Base-by-base conservation (phyloP, 2,797 vertebrate genomes). In the Austrolebias charrua region DNA sequence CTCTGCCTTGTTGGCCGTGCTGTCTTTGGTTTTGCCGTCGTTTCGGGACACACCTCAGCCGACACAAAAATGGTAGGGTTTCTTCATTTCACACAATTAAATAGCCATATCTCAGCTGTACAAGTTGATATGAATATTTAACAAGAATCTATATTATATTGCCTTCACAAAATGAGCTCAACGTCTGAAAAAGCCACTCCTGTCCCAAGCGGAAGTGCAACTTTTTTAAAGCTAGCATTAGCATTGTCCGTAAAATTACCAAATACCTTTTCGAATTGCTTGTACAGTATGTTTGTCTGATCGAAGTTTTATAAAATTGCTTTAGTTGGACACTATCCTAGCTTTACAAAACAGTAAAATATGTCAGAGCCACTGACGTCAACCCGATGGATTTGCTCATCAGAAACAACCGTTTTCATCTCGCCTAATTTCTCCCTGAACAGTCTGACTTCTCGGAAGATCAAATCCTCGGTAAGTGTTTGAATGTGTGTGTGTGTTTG, bases 391-490 rank as follows among this genome's bases (percentile, higher is more conserved):
- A 24, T 49, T 61, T 54, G 49, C 35, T 31, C 24, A 55, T 56
- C 52, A 51, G 45, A 75, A 20, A 15, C 35, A 76, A 56, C 59
- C 55, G 49, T 70, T 82, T 87, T 80, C 71, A 86, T 76, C 75
- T 61, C 74, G 73, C 81, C 14, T 71, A 69, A 70, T 93, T 82
- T 92, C 80, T 89, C 76, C 85, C 82, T 87, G 66, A 88, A 92
- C 92, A 95, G 94, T 92, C 90, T 82, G 94, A 95, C 81, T 93
- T 94, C 90, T 73, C 88, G 55, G 94, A 95, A 82, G 94, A 94
- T 84, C 94, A 95, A 84, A 91, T 93, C 73, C 24, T 83, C 44
- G 94, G 90, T 94, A 83, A 94, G 93, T 94, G 67, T 65, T 33
- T 38, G 5, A 45, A 1, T 52, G 19, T 29, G 48, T 52, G 19